Base-by-base conservation (phyloP, 2,888 invertebrate genomes). In the Brachypterus glaber region DNA sequence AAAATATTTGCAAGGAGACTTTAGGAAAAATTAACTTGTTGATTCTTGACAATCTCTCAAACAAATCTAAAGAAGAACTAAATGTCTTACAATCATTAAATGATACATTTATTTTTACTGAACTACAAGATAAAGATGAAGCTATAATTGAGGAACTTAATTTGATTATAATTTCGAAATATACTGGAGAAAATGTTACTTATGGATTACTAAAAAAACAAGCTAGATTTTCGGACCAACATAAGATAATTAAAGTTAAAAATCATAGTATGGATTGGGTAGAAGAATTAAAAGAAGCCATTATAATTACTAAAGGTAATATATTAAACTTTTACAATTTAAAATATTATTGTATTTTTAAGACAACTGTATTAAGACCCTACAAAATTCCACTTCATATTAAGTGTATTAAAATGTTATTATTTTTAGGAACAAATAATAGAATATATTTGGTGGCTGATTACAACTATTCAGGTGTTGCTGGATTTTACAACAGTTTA, bases 401-500 rank as follows among this genome's bases (percentile, higher is more conserved):
- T n/a, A n/a, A n/a, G n/a, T n/a, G n/a, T n/a, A n/a, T n/a, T n/a
- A n/a, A n/a, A n/a, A n/a, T n/a, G n/a, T n/a, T n/a, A n/a, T n/a
- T n/a, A n/a, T n/a, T n/a, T n/a, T n/a, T n/a, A n/a, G n/a, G n/a
- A n/a, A n/a, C n/a, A n/a, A n/a, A n/a, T n/a, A n/a, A n/a, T n/a
- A n/a, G n/a, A n/a, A n/a, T n/a, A 9, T 47, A 47, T 17, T 17
- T 47, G 5, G 17, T 47, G 1, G 43, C 38, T 13, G 33, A 43
- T 27, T 36, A 43, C 18, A 35, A 30, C 27, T 34, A 37, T 8
- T 49, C 46, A 33, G 57, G 57, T 1, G 37, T 55, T 12, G 18
- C 55, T 2, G 57, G 57, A 4, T 32, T 55, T n/a, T 46, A 49
- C 18, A 54, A 49, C 17, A 37, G 33, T 9, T 25, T 47, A 13